Evolutionary conservation across 2,888 invertebrate genomes (phyloP).

Genomic region (Xestia sexstrigata): DNA sequence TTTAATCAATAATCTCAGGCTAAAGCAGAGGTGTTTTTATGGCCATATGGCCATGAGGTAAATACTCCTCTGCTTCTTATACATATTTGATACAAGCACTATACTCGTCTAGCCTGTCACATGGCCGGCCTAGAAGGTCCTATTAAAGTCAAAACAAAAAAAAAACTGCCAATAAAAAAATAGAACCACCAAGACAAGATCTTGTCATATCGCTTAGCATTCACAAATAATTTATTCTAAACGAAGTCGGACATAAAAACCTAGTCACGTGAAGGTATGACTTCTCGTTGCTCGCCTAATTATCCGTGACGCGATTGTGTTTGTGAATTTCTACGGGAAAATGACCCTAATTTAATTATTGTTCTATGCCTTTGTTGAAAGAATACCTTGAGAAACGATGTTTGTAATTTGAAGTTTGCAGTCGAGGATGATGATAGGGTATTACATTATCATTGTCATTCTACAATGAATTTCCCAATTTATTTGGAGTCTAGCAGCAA

Average conservation of each 20-base stretch:
- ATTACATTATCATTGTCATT: neutral
- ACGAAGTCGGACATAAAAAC: constrained; percentile 21
- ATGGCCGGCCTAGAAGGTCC: no score
- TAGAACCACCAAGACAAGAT: neutral
- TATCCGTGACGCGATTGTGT: constrained; percentile 37
- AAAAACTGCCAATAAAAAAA: neutral
- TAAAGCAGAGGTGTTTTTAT: neutral
- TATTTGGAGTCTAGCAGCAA: neutral
- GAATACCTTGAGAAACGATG: constrained; percentile 1
- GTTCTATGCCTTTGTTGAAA: neutral
- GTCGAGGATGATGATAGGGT: neutral
- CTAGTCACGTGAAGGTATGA: constrained; percentile 36
- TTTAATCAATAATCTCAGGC: neutral
- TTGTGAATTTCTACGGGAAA: constrained; percentile 27
- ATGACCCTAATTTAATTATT: constrained; percentile 16
- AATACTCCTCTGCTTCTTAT: no score
- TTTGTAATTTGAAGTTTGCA: neutral
- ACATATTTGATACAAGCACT: neutral
- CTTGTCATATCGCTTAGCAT: neutral
- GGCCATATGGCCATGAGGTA: no score
- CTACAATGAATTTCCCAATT: neutral
- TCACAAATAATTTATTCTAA: constrained; percentile 19
- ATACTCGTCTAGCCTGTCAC: neutral
- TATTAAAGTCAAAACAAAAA: neutral
- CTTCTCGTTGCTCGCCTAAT: constrained; percentile 35